These are phyloP conservation scores for Crematogaster levior DNA, from an alignment of 2,888 invertebrate genomes.

Conservation along the genomic window DNA sequence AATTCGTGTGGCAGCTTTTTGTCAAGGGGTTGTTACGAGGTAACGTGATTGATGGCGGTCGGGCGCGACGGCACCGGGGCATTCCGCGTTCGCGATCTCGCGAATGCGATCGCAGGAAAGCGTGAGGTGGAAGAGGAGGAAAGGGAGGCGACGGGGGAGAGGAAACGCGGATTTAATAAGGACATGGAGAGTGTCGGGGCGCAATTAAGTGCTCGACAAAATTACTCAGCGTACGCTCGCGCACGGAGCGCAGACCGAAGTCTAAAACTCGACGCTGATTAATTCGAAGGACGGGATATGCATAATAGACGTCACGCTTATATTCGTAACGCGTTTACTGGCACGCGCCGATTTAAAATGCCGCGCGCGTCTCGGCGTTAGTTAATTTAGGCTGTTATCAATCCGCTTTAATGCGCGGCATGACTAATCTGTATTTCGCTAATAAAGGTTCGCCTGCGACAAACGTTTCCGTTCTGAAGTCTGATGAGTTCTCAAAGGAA, in stretches of 20 bases:
- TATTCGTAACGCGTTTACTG: neutral
- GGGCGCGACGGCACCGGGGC: conserved; percentile 46
- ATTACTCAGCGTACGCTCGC: conserved; percentile 13
- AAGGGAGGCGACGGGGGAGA: neutral
- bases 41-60: conserved; percentile 77
- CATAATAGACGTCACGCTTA: neutral
- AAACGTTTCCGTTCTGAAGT: conserved; percentile 22
- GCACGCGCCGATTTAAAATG: conserved; percentile 13
- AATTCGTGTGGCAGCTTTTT: conserved; percentile 79
- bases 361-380: neutral
- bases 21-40: conserved; percentile 78
- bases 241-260: neutral
- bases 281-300: conserved; percentile 32
- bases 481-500: conserved; percentile 34
- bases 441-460: neutral
- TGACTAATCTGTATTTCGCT: conserved; percentile 23
- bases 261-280: conserved; percentile 29
- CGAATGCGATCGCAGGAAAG: conserved; percentile 29
- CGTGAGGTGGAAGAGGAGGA: neutral
- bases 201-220: conserved; percentile 36
- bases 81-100: conserved; percentile 58
- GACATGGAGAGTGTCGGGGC: conserved; percentile 41
- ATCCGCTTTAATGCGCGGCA: neutral
- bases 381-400: conserved; percentile 9
- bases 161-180: conserved; percentile 73